Evolutionary conservation across 2,113 vertebrate species (phyloP), one percentile per base, ranked within the genome.

Genomic region (Pangasianodon gigas): DNA sequence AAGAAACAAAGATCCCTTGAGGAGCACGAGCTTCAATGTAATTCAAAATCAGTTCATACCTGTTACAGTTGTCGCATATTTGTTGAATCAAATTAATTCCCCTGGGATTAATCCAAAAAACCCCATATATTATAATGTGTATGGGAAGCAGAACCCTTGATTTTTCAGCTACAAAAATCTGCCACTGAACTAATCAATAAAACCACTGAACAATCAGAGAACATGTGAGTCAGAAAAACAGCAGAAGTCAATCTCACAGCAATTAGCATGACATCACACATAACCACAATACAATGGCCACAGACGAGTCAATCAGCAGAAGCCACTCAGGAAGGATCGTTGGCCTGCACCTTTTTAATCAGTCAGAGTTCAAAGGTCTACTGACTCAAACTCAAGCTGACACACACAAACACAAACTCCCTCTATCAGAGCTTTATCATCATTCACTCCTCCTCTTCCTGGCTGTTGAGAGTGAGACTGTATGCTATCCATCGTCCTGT

Each of bases 301-400:
- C 44, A 83, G 56, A 67, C 29, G 11, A 62, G 58, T 60, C 48
- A 85, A 84, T 89, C 85, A 32, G 67, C 79, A 90, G 37, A 75
- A 86, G 51, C 37, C 41, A 86, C 52, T 87, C 88, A 48, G 56
- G 58, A 62, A 62, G 24, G 58, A 84, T 2, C 9, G 1, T 6
- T 26, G 32, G 3, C 24, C 16, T 56, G 71, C 19, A 13, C 2
- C 48, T 86, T 51, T 51, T 29, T 69, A 86, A 83, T 88, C 77
- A 51, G 29, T 26, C 52, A 85, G 11, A 75, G 60, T 80, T 67
- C 74, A 80, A 65, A 81, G n/a, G 60, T 83, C 58, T 18, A n/a
- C 44, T 54, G 67, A 52, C 13, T n/a, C 24, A 18, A 37, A 62
- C 46, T 41, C 10, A 24, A 18, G 19, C 54, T 11, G 3, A n/a